Percentiles rank a stretch among this genome's conserved stretches.
Conservation (phyloP, 2,113 vertebrate species). For the cat (Felis catus) region DNA sequence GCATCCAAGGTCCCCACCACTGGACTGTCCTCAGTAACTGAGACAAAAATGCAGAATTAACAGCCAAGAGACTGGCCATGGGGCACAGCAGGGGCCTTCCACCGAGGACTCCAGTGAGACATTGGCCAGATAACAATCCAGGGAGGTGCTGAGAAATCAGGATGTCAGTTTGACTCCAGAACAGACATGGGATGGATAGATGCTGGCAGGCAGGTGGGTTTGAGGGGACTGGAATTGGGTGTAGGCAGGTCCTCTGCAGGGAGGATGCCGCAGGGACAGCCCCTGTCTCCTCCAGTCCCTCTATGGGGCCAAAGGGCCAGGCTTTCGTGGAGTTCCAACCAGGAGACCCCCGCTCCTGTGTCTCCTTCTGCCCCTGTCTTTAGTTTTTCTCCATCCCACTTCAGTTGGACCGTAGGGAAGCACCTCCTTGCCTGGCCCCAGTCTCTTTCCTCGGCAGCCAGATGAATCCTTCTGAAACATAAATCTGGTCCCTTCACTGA, state of each 20-base stretch:
- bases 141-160: not conserved
- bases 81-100: not conserved
- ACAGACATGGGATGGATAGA: not conserved
- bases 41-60: not conserved
- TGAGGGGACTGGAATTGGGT: not conserved
- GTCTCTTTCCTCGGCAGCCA: not conserved
- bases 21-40: fast-evolving
- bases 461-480: not conserved
- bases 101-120: not conserved
- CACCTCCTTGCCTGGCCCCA: not conserved
- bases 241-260: not conserved
- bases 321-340: not conserved
- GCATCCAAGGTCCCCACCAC: not conserved
- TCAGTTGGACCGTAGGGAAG: not conserved
- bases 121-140: not conserved
- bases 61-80: not conserved
- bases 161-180: not conserved
- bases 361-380: not conserved
- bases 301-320: not conserved
- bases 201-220: not conserved
- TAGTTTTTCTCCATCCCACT: not conserved
- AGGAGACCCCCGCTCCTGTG: not conserved
- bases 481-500: not conserved
- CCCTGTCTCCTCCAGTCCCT: not conserved
- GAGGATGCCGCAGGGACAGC: not conserved